Evolutionary conservation across 2,797 vertebrate species (phyloP), one percentile per base, ranked within the genome.

Genomic region (Anas bahamensis): DNA sequence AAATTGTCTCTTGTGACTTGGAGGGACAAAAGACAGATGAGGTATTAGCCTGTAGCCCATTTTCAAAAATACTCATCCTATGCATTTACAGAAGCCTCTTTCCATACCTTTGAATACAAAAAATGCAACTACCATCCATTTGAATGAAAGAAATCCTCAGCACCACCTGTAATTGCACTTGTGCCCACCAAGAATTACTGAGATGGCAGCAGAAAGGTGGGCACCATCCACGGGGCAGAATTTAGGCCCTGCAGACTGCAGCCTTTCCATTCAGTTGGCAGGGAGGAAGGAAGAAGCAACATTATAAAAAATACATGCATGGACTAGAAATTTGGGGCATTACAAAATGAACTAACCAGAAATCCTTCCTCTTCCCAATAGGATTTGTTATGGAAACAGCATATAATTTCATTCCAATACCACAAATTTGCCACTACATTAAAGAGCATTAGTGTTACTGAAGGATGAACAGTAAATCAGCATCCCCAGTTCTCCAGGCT

Each of bases 321-420:
- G 60, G 18, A 80, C n/a, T 79, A 86, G 94, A 80, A 90, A 78
- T 83, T 63, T 81, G 68, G 71, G 70, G 79, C 81, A 89, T 82
- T 95, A 83, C 23, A 56, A 17, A 33, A 91, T 14, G 88, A 94
- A 88, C 72, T 94, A 96, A 94, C 59, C 72, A 94, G 95, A 94
- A 96, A 85, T 83, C 81, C 56, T 87, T 73, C 86, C 68, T 44
- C 79, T 85, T 91, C 71, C 88, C 96, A 96, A 95, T 3, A 96
- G 83, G 88, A 88, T 95, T 96, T 95, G 91, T 96, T 92, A 93
- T 91, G 88, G 91, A 95, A 97, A 97, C 84, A 92, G 89, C 63
- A 95, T 72, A 70, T 86, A 41, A 89, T 78, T 94, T 94, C 65
- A 90, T 68, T 88, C 63, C 72, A 89, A 83, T 83, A 65, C 65